Conservation (phyloP, 1,140 invertebrate species). For the Epicauta chinensis region DNA sequence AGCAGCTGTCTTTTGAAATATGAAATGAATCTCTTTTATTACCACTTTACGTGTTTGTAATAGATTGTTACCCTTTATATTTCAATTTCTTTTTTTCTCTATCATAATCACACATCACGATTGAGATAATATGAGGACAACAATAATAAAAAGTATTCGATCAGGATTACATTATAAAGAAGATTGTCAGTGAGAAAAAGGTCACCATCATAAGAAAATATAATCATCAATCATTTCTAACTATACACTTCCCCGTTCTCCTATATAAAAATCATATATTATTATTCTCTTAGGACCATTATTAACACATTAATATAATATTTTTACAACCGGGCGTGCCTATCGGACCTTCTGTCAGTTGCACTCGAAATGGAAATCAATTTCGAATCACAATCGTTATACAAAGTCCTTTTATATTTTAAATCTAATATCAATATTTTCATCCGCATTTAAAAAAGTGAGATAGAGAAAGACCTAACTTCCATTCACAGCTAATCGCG, state of each 20-base stretch:
- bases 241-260: conserved; percentile 7
- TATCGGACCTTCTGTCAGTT: conserved; percentile 38
- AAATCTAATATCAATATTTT: conserved; percentile 22
- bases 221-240: conserved; percentile 33
- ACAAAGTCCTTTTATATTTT: background rate
- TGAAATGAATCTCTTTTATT: conserved; percentile 15
- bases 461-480: conserved; percentile 13
- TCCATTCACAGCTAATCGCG: conserved; percentile 40
- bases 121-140: too few species aligned
- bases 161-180: too few species aligned
- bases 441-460: conserved; percentile 28
- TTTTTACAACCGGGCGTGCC: conserved; percentile 40
- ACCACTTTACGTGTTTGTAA: conserved; percentile 18
- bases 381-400: conserved; percentile 19
- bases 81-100: background rate
- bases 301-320: conserved; percentile 42
- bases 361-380: conserved; percentile 29
- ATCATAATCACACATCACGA: too few species aligned
- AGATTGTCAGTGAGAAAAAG: too few species aligned
- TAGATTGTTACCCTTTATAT: conserved; percentile 11
- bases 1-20: conserved; percentile 20
- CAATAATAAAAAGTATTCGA: too few species aligned
- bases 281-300: conserved; percentile 38
- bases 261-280: conserved; percentile 32
- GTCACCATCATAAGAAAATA: too few species aligned